Base-by-base conservation (phyloP, 30 jellyfish, hydroid and myxozoan species). In the Cassiopea andromeda region DNA sequence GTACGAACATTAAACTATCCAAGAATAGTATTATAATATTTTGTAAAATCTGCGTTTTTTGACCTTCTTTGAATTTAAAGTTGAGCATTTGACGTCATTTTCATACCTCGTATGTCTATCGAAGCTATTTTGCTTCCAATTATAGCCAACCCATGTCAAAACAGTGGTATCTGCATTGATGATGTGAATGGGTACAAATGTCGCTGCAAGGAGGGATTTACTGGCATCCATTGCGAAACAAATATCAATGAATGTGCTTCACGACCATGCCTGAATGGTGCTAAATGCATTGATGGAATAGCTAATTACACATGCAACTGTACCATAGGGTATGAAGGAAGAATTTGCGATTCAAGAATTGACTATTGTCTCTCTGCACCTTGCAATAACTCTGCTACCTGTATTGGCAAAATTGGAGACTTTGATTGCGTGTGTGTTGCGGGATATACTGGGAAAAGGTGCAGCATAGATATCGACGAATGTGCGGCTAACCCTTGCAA, bases 221-320 rank as follows among this genome's bases (percentile, higher is more conserved):
- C 97, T 58, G 98, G 97, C 73, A 48, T n/a, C 49, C 89, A 87
- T 50, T 92, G 98, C 54, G 86, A 78, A 67, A 82, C 90, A 5
- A 87, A 92, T 60, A 87, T 87, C 78, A 38, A 92, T 69, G 98
- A 92, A 58, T 92, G 98, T 77, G 58, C 15, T 43, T 92, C 98
- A 45, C 68, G 16, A 14, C 98, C 98, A 0, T 92, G 98, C 88
- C 82, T 87, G 14, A 92, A 92, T 75, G 92, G 90, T 1, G 97
- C 87, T 1, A 75, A 1, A 16, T 92, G 98, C 79, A 87, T 75
- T 5, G 98, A 92, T 73, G 93, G 92, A 44, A 82, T 92, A 45
- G 92, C 87, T 17, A 87, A 92, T 73, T 92, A 81, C 89, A 82
- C 96, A 7, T 92, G 98, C 82, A 87, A 87, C 61, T 92, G 98